A percentile compares a stretch with the other conserved stretches of the same genome.
Evolutionary conservation across 2,797 vertebrate genomes (phyloP).

Genomic region (Neosalanx taihuensis): DNA sequence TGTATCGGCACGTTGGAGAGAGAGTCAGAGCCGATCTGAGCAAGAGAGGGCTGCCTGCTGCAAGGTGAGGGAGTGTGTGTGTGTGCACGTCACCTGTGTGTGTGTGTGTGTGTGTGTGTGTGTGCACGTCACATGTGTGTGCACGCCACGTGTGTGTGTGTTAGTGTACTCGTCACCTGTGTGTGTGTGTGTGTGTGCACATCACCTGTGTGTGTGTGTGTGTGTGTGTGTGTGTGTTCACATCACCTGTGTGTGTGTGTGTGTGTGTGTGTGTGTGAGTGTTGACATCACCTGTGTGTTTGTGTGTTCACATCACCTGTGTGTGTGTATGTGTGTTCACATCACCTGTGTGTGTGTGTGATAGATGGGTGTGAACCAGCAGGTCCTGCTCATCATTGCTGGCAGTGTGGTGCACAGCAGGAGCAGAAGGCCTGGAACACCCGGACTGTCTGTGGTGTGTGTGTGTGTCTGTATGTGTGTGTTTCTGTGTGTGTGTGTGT

Average conservation of each 20-base stretch:
- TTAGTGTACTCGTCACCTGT: background rate
- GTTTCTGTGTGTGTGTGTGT: background rate
- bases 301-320: background rate
- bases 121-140: background rate
- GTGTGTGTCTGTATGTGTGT: background rate
- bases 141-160: background rate
- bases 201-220: slow-evolving; percentile 7
- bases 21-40: slow-evolving; percentile 82
- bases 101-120: slow-evolving; percentile 11
- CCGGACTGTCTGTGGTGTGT: background rate
- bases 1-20: slow-evolving; percentile 92
- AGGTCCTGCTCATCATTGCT: too few relatives aligned
- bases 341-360: background rate
- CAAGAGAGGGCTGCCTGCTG: slow-evolving; percentile 86
- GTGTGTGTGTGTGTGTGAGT: too few relatives aligned
- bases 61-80: slow-evolving; percentile 75
- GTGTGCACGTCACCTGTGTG: background rate
- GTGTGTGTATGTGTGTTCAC: background rate
- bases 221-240: slow-evolving; percentile 9
- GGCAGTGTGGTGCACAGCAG: too few relatives aligned
- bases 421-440: background rate
- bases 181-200: slow-evolving; percentile 23
- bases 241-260: too few relatives aligned
- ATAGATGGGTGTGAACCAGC: too few relatives aligned
- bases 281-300: too few relatives aligned